A percentile compares a stretch with the other conserved stretches of the same genome.
Evolutionary conservation across 1,140 invertebrate species (phyloP).

Genomic region (Drosophila busckii): DNA sequence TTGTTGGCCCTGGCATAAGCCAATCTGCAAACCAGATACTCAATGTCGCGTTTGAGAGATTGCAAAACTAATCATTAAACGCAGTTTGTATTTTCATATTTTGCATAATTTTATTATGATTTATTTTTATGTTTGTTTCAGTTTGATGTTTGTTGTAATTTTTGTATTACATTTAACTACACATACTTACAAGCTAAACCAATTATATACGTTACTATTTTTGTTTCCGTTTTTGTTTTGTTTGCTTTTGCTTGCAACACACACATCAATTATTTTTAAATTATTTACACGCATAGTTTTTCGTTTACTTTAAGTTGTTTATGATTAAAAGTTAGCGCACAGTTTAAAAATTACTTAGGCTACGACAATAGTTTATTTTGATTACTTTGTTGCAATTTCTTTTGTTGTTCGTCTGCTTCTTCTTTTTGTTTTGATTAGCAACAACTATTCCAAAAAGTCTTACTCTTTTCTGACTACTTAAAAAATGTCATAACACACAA

Average conservation of each 20-base stretch:
- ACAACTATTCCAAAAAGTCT: slow-evolving; percentile 21
- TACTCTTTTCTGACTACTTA: background rate
- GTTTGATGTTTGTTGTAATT: slow-evolving; percentile 54
- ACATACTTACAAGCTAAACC: slow-evolving; percentile 61
- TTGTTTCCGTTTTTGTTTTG: slow-evolving; percentile 24
- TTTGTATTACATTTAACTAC: slow-evolving; percentile 72
- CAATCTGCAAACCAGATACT: slow-evolving; percentile 21
- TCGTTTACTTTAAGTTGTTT: slow-evolving; percentile 10
- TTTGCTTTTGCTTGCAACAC: slow-evolving; percentile 11
- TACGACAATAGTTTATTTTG: slow-evolving; percentile 69
- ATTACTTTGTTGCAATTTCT: slow-evolving; percentile 41
- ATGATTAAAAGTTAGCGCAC: slow-evolving; percentile 33
- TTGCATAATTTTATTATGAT: slow-evolving; percentile 75
- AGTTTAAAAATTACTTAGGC: slow-evolving; percentile 49
- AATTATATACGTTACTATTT: slow-evolving; percentile 35
- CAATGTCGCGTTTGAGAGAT: background rate
- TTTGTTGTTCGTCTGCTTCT: slow-evolving; percentile 24
- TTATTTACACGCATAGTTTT: slow-evolving; percentile 28
- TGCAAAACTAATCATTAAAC: slow-evolving; percentile 27
- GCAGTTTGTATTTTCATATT: slow-evolving; percentile 30
- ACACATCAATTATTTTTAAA: slow-evolving; percentile 36
- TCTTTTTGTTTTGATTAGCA: slow-evolving; percentile 47
- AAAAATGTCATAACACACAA: too few species aligned
- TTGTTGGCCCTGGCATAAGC: slow-evolving; percentile 24
- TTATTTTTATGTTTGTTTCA: slow-evolving; percentile 51